Conservation (phyloP, 2,113 vertebrate species). For the Saccopteryx leptura region DNA sequence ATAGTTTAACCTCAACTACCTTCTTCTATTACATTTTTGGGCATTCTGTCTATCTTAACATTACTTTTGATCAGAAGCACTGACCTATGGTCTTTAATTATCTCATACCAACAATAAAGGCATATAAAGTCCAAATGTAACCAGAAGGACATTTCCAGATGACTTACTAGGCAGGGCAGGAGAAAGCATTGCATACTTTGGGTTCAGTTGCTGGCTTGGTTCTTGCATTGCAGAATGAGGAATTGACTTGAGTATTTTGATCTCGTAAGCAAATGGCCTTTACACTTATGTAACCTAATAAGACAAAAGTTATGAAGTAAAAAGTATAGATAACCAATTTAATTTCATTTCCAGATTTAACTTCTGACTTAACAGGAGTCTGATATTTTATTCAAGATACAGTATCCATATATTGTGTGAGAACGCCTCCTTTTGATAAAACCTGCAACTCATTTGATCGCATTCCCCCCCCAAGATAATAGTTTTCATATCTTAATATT, state of each 20-base stretch:
- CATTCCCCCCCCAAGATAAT: not conserved
- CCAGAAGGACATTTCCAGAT: constrained; percentile 21
- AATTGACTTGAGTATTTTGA: constrained; percentile 93
- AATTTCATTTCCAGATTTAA: not conserved
- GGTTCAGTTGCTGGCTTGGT: constrained; percentile 91
- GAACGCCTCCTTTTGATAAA: constrained; percentile 35
- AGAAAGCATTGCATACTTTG: constrained; percentile 94
- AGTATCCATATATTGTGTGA: not conserved
- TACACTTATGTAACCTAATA: constrained; percentile 93
- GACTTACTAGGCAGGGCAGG: constrained; percentile 97
- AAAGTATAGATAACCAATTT: not conserved
- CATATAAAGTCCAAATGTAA: not conserved
- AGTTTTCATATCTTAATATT: constrained; percentile 18
- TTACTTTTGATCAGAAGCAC: not conserved
- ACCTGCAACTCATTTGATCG: constrained; percentile 6
- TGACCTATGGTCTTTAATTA: not conserved
- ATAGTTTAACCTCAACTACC: not conserved
- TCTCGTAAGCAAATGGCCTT: constrained; percentile 96
- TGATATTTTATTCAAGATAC: not conserved
- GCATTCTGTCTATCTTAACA: not conserved
- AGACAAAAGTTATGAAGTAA: constrained; percentile 48
- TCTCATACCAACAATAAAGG: not conserved
- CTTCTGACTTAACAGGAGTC: not conserved
- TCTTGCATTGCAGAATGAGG: constrained; percentile 92
- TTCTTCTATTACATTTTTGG: not conserved